Conservation (phyloP, 2,888 invertebrate genomes). For the Drosophila bunnanda region DNA sequence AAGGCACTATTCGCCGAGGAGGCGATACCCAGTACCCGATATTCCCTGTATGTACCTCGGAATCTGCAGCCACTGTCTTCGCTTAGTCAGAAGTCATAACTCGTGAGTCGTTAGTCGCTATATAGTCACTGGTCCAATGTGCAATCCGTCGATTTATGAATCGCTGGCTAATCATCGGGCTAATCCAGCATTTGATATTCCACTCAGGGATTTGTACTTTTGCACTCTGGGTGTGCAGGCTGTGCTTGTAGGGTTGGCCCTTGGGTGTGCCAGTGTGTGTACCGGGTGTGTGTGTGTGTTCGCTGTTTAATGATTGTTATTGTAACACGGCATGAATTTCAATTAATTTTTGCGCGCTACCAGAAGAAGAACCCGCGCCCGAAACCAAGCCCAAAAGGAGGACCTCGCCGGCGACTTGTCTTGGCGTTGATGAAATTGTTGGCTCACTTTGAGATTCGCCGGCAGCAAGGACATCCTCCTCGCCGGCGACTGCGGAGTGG, state of each 20-base stretch:
- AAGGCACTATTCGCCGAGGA: constrained; percentile 16
- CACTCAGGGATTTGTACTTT: constrained; percentile 84
- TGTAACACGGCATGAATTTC: constrained; percentile 78
- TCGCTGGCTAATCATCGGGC: constrained; percentile 62
- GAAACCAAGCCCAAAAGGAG: constrained; percentile 1
- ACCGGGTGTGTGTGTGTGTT: constrained; percentile 19
- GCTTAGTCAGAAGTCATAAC: constrained; percentile 2
- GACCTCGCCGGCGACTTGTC: constrained; percentile 29
- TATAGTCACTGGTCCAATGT: constrained; percentile 36
- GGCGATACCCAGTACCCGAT: constrained; percentile 7
- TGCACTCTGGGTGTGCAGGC: constrained; percentile 83
- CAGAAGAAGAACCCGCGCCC: constrained; percentile 51
- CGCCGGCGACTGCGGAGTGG: constrained; percentile 6
- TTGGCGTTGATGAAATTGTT: constrained; percentile 79
- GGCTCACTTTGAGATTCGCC: constrained; percentile 79
- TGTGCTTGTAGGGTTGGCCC: constrained; percentile 53
- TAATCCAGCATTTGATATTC: constrained; percentile 80
- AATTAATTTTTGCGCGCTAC: constrained; percentile 79
- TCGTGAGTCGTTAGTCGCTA: neutral
- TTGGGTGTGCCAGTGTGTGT: constrained; percentile 29
- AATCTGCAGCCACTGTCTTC: constrained; percentile 2
- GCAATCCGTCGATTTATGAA: constrained; percentile 66
- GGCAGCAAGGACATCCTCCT: constrained; percentile 77
- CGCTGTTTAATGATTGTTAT: constrained; percentile 79
- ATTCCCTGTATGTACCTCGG: neutral